Conservation (phyloP, 2,888 invertebrate genomes). For the Panorpa germanica region DNA sequence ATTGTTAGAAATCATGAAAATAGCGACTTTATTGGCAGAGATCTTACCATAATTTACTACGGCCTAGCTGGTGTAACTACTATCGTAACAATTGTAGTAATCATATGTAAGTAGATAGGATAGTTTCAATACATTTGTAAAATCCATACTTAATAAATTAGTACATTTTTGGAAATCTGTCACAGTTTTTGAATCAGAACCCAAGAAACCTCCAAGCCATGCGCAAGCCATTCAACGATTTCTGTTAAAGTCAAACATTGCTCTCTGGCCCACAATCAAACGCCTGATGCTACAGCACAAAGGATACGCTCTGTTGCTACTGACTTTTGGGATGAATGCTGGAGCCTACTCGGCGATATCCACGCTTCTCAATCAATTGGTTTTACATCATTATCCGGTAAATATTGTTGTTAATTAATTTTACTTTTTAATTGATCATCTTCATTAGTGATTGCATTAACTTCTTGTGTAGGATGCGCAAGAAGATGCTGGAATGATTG, state of each 20-base stretch:
- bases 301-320: conserved; percentile 33
- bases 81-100: conserved; percentile 31
- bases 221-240: conserved; percentile 26
- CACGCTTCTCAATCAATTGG: conserved; percentile 34
- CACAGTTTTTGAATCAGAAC: conserved; percentile 29
- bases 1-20: conserved; percentile 27
- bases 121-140: background rate
- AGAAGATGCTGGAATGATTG: conserved; percentile 37
- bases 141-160: background rate
- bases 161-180: conserved; percentile 18
- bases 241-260: conserved; percentile 9
- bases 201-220: conserved; percentile 31
- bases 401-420: conserved; percentile 12
- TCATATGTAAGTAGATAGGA: conserved; percentile 23
- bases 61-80: conserved; percentile 26
- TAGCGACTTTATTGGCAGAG: conserved; percentile 24
- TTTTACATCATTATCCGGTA: conserved; percentile 24
- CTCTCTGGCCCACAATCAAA: conserved; percentile 20
- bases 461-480: conserved; percentile 24
- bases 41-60: conserved; percentile 18
- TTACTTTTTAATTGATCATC: conserved; percentile 4
- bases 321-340: conserved; percentile 50
- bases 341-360: conserved; percentile 53
- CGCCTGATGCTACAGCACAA: conserved; percentile 30
- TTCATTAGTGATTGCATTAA: background rate